phyloP scores from a whole-genome alignment of 2,113 vertebrate species.

The Tetrao urogallus region DNA sequence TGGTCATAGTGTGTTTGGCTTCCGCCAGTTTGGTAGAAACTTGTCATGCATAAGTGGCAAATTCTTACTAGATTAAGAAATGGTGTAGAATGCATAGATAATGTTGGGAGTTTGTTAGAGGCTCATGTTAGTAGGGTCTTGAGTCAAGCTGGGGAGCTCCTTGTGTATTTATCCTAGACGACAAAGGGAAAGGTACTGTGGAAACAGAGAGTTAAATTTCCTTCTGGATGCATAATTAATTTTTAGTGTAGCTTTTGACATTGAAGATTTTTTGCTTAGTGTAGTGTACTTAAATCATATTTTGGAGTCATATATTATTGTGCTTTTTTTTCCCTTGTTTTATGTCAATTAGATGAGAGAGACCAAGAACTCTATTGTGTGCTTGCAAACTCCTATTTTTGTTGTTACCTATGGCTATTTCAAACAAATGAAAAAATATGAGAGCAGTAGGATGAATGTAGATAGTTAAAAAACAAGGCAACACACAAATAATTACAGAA shows the following conservation, averaged over 20 bases:
- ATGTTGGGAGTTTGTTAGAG: neutral
- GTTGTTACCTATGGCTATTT: neutral
- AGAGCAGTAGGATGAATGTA: neutral
- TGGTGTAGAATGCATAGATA: neutral
- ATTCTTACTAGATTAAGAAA: neutral
- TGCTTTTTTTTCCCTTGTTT: too few relatives aligned
- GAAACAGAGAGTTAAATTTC: neutral
- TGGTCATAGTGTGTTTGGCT: accelerated
- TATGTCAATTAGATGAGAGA: neutral
- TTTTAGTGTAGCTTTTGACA: neutral
- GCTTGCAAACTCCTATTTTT: neutral
- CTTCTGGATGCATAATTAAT: neutral
- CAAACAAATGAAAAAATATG: neutral
- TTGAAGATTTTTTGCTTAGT: neutral
- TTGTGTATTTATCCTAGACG: neutral
- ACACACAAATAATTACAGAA: neutral
- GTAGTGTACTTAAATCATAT: neutral
- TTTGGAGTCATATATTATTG: neutral
- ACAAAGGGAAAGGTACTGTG: neutral
- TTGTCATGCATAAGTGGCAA: neutral
- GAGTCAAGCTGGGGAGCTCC: neutral
- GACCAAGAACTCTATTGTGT: neutral
- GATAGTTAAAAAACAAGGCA: neutral
- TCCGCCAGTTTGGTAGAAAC: neutral
- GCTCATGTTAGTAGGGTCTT: neutral